Conservation (phyloP, 2,888 invertebrate species). For the Sphinx pinastri region DNA sequence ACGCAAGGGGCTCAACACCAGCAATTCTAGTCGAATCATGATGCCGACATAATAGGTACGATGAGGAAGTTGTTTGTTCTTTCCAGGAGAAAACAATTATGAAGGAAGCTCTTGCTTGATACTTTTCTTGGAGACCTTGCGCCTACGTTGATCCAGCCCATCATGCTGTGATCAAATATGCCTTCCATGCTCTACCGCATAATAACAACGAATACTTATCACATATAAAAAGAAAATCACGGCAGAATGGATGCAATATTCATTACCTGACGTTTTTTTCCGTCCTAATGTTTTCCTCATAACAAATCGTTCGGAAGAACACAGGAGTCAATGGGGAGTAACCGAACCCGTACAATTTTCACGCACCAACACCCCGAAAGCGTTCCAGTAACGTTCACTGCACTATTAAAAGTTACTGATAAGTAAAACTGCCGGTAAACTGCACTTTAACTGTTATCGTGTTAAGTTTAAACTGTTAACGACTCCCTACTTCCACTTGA, state of each 20-base stretch:
- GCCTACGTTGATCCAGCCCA: no score
- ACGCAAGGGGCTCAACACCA: no score
- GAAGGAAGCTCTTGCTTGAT: no score
- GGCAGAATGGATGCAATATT: background rate
- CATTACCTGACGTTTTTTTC: background rate
- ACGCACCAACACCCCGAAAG: conserved; percentile 17
- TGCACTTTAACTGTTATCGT: conserved; percentile 20
- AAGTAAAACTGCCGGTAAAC: conserved; percentile 13
- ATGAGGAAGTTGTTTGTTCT: no score
- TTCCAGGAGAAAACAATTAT: no score
- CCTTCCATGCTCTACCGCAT: no score
- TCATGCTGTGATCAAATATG: no score
- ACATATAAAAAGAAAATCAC: no score
- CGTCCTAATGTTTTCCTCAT: conserved; percentile 4
- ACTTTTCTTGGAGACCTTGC: no score
- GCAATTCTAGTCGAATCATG: no score
- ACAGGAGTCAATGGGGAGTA: conserved; percentile 13
- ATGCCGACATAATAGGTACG: no score
- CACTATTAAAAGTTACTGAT: conserved; percentile 19
- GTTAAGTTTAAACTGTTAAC: conserved; percentile 17
- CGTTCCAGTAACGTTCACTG: conserved; percentile 4
- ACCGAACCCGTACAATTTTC: conserved; percentile 7
- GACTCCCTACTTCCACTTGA: background rate
- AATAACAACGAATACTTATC: no score
- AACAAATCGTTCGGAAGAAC: conserved; percentile 9